These are phyloP conservation scores for Dromaius novaehollandiae DNA, from an alignment of 2,113 vertebrate species.

Conservation along the genomic window DNA sequence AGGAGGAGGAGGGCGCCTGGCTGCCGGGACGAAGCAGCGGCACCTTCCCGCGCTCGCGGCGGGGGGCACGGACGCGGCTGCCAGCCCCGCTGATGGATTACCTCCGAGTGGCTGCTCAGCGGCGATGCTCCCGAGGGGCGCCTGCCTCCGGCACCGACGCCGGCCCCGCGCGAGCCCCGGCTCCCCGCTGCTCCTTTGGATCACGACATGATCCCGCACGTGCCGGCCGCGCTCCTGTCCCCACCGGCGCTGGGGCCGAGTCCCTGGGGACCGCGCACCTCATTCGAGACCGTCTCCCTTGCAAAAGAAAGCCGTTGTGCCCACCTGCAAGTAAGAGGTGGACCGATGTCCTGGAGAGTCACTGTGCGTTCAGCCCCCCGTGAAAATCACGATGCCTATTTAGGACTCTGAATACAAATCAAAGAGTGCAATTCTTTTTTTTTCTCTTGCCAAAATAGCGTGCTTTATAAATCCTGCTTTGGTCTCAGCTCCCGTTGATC, in stretches of 20 bases:
- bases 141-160: constrained; percentile 39
- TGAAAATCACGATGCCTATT: neutral
- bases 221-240: no score
- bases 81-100: constrained; percentile 41
- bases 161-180: neutral
- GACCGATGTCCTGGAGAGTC: neutral
- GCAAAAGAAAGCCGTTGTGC: no score
- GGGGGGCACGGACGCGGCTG: neutral
- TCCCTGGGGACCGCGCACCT: no score
- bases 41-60: fast-evolving
- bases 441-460: neutral
- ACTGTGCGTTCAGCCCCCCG: neutral
- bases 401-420: neutral
- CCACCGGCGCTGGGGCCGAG: no score
- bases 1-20: neutral
- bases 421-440: neutral
- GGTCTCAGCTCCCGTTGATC: neutral
- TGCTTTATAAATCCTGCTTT: neutral
- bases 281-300: no score
- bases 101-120: constrained; percentile 59
- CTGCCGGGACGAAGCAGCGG: neutral
- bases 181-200: constrained; percentile 45
- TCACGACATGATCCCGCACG: neutral
- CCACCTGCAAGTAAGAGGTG: neutral
- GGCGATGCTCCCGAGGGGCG: neutral